Evolutionary conservation across 2,888 invertebrate species (phyloP).

Genomic region (Drosophila quinaria): DNA sequence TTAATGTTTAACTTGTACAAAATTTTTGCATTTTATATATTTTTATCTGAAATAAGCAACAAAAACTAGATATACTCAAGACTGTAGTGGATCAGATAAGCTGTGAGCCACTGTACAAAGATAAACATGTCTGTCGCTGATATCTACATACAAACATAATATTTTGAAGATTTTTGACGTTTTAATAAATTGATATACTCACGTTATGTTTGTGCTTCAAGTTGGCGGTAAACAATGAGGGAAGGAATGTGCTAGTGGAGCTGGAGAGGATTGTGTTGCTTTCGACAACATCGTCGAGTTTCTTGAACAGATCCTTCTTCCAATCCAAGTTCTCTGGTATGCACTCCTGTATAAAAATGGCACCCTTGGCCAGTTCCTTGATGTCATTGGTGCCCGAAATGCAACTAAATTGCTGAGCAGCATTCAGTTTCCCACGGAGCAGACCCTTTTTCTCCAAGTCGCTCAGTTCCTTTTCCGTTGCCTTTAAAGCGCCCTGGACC

Average conservation of each 20-base stretch:
- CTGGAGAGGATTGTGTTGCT: constrained; percentile 93
- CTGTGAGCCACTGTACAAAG: no score
- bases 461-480: constrained; percentile 91
- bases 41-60: no score
- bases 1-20: no score
- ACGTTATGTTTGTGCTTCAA: constrained; percentile 90
- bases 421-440: constrained; percentile 91
- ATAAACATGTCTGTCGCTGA: not conserved
- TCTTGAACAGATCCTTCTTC: constrained; percentile 92
- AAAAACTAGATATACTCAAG: no score
- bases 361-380: constrained; percentile 90
- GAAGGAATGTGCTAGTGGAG: constrained; percentile 96
- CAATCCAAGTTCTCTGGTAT: constrained; percentile 95
- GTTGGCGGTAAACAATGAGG: constrained; percentile 93
- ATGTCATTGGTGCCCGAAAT: constrained; percentile 91
- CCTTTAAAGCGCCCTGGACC: constrained; percentile 90
- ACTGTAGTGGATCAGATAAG: no score
- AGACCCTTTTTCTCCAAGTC: constrained; percentile 90
- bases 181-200: constrained; percentile 51
- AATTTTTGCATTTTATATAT: no score
- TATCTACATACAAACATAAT: not conserved
- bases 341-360: constrained; percentile 96
- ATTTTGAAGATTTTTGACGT: not conserved
- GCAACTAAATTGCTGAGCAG: constrained; percentile 91
- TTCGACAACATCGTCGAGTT: constrained; percentile 92